Base-by-base conservation (phyloP, 1,140 invertebrate genomes). In the Sycobia sp. region DNA sequence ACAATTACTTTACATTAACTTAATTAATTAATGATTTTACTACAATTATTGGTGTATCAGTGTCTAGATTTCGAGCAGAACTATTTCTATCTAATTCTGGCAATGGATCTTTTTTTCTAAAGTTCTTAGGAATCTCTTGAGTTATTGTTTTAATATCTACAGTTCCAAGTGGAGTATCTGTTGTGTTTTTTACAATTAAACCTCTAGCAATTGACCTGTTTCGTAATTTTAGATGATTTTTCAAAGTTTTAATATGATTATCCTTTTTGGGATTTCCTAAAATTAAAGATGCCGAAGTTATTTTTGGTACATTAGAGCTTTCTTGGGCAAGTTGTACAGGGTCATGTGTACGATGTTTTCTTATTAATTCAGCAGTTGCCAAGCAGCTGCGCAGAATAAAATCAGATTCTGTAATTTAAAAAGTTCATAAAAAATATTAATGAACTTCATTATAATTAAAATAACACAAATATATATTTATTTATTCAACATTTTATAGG, bases 371-470 rank as follows among this genome's bases (percentile, higher is more conserved):
- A 14, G 65, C 74, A n/a, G 62, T 78, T 54, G 76, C 74, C 49
- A 65, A 71, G 22, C 76, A 78, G 53, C 69, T 77, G n/a, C 69
- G 70, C 7, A 78, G 62, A 54, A 78, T 69, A 38, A 68, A 78
- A 44, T 76, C 74, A n/a, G 70, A 67, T 55, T 43, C 76, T 77
- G 55, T 8, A 65, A 55, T 20, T 11, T 43, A 32, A 56, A 23
- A 53, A n/a, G n/a, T n/a, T n/a, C n/a, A n/a, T n/a, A 55, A 49
- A 38, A 22, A n/a, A n/a, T n/a, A 59, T 18, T 10, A 41, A 38
- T 22, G 27, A 57, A n/a, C n/a, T n/a, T n/a, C n/a, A n/a, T n/a
- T n/a, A 47, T 23, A 47, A 47, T 47, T 44, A 44, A 27, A 11
- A n/a, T 25, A 41, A 20, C 9, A 41, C 20, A 41, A 27, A 22